Conservation (phyloP, 2,888 invertebrate species). For the Lymantria dispar region DNA sequence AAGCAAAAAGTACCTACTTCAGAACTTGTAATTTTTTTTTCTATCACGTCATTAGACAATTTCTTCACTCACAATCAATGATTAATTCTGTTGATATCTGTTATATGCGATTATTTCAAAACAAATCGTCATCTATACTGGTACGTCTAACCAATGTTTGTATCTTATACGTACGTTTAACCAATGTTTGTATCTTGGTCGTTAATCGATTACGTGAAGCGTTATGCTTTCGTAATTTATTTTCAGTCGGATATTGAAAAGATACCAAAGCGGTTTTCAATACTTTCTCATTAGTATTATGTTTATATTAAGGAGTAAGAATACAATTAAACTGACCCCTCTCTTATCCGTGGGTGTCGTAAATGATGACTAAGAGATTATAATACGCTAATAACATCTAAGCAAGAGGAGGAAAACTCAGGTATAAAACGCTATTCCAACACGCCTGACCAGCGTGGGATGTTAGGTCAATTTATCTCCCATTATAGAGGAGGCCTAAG, state of each 20-base stretch:
- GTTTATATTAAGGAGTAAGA: no score
- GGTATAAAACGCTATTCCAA: no score
- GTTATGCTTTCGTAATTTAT: conserved; percentile 22
- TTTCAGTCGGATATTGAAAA: conserved; percentile 14
- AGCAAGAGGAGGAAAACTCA: no score
- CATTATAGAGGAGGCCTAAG: no score
- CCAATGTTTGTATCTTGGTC: conserved; percentile 12
- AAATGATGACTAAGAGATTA: no score
- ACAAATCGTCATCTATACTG: background rate
- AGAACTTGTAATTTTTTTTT: no score
- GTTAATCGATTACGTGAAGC: conserved; percentile 11
- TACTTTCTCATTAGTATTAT: conserved; percentile 26
- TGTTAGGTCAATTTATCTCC: no score
- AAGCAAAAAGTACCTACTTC: no score
- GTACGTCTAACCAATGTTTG: background rate
- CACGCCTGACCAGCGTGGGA: no score
- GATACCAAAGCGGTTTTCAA: conserved; percentile 18
- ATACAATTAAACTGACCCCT: no score
- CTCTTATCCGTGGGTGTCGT: no score
- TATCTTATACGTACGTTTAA: background rate
- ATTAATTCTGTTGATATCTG: conserved; percentile 4
- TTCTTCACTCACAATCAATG: conserved; percentile 9
- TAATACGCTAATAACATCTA: no score
- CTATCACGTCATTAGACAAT: background rate
- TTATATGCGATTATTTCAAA: background rate